Conservation (phyloP, 2,888 invertebrate genomes). For the Thalpophila matura region DNA sequence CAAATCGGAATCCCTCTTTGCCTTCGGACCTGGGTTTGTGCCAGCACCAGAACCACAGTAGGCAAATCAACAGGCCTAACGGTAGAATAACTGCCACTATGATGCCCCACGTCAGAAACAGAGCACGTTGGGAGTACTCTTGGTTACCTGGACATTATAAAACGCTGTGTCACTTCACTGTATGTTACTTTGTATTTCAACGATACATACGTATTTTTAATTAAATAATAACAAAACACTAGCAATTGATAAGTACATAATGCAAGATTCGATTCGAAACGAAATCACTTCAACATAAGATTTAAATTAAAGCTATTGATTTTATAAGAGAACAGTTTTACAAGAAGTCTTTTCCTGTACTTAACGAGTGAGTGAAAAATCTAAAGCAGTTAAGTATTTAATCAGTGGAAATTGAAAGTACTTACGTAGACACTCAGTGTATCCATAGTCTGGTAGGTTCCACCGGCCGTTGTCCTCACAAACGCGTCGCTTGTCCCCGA, state of each 20-base stretch:
- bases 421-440: constrained; percentile 98
- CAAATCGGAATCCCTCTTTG: constrained; percentile 90
- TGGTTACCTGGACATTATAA: constrained; percentile 90
- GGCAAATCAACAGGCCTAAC: constrained; percentile 91
- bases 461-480: constrained; percentile 95
- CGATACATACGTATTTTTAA: too few species aligned
- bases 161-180: constrained; percentile 53
- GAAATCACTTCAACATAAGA: too few species aligned
- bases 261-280: too few species aligned
- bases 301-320: too few species aligned
- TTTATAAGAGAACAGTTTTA: too few species aligned
- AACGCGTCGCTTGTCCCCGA: constrained; percentile 95
- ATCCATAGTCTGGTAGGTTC: constrained; percentile 96
- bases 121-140: constrained; percentile 93
- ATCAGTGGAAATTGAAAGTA: constrained; percentile 68
- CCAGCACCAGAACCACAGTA: constrained; percentile 92
- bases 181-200: background rate
- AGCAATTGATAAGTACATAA: too few species aligned
- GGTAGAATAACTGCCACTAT: constrained; percentile 94
- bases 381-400: background rate
- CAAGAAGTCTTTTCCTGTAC: background rate
- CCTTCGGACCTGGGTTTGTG: constrained; percentile 90
- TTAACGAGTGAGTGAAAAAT: background rate
- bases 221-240: too few species aligned
- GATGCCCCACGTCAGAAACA: constrained; percentile 94